These are phyloP conservation scores for Cossypha heuglini DNA, from an alignment of 2,797 vertebrate species.

Conservation along the genomic window DNA sequence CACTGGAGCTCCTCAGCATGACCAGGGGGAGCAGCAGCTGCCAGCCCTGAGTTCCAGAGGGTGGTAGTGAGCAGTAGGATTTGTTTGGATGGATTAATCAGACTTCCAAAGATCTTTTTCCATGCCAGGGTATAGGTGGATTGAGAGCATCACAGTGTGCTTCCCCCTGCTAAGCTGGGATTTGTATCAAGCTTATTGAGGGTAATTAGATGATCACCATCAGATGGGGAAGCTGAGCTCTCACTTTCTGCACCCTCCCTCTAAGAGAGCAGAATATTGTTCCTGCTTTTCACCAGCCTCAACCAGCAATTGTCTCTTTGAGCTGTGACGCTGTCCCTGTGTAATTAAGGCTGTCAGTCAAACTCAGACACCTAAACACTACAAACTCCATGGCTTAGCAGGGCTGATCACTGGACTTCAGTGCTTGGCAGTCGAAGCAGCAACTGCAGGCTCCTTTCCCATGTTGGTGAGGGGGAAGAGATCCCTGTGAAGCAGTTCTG, in stretches of 20 bases:
- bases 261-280: neutral
- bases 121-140: neutral
- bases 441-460: neutral
- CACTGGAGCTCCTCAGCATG: neutral
- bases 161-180: neutral
- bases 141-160: neutral
- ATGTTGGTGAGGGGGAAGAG: neutral
- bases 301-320: neutral
- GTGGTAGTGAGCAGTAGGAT: neutral
- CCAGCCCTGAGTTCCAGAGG: neutral
- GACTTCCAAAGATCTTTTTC: neutral
- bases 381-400: neutral
- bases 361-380: neutral
- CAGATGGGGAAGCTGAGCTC: neutral
- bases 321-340: neutral
- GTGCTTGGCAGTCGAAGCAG: neutral
- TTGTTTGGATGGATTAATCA: neutral
- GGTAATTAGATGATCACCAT: slow-evolving; percentile 40
- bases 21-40: neutral
- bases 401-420: neutral
- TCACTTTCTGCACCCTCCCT: neutral
- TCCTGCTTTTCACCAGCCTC: neutral
- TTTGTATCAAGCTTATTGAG: neutral
- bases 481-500: rapidly evolving
- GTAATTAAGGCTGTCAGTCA: slow-evolving; percentile 62